Evolutionary conservation across 2,113 vertebrate species (phyloP).

Genomic region (Pelmatolapia mariae): DNA sequence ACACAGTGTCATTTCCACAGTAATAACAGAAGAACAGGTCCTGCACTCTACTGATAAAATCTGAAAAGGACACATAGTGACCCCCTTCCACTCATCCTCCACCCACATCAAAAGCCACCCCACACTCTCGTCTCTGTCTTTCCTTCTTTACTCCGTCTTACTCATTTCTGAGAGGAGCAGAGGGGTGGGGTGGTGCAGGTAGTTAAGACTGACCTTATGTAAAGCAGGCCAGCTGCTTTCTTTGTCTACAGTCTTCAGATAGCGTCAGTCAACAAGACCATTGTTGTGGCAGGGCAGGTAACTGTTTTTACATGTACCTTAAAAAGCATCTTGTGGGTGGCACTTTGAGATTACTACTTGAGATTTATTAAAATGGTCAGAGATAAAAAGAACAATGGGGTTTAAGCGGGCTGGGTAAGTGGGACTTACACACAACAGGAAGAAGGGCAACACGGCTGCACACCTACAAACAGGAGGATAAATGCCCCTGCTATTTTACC

Average conservation of each 20-base stretch:
- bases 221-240: conserved; percentile 54
- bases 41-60: conserved; percentile 48
- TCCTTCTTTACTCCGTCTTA: neutral
- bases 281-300: conserved; percentile 69
- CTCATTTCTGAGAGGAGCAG: neutral
- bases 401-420: conserved; percentile 82
- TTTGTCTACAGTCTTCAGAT: conserved; percentile 75
- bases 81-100: neutral
- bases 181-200: neutral
- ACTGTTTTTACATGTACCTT: conserved; percentile 72
- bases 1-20: conserved; percentile 43
- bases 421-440: conserved; percentile 84
- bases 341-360: conserved; percentile 88
- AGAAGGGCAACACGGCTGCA: conserved; percentile 74
- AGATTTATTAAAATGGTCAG: conserved; percentile 93
- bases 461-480: conserved; percentile 84
- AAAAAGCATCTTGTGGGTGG: conserved; percentile 71
- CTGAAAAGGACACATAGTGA: neutral
- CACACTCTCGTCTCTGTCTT: neutral
- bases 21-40: conserved; percentile 40
- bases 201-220: conserved; percentile 53
- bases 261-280: conserved; percentile 47
- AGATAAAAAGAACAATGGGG: conserved; percentile 87
- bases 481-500: conserved; percentile 83
- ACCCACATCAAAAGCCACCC: neutral